These are phyloP conservation scores for Temnothorax ravouxi DNA, from an alignment of 2,888 invertebrate genomes.

Conservation along the genomic window DNA sequence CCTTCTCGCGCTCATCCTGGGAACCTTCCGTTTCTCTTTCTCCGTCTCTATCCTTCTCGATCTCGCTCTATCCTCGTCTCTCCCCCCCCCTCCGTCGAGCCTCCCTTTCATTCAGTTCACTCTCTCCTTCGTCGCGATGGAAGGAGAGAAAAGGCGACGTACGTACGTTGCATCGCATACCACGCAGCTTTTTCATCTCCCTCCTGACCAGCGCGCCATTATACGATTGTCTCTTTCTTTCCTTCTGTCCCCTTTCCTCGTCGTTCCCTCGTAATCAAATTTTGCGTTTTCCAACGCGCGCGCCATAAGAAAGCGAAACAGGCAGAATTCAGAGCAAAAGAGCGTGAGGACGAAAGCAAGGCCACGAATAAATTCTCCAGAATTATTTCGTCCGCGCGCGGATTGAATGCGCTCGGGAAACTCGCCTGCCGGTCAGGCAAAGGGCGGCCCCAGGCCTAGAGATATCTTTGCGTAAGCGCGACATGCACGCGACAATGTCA, in stretches of 20 bases:
- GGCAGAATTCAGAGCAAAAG: constrained; percentile 28
- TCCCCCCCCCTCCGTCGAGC: constrained; percentile 45
- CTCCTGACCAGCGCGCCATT: neutral
- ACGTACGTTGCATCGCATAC: constrained; percentile 76
- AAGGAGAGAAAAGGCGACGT: constrained; percentile 73
- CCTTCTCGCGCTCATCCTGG: constrained; percentile 46
- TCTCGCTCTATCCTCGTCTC: constrained; percentile 21
- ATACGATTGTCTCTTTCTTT: constrained; percentile 12
- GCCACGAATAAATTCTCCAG: constrained; percentile 30
- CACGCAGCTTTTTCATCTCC: constrained; percentile 68
- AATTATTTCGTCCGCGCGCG: constrained; percentile 45
- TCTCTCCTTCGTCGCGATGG: constrained; percentile 78
- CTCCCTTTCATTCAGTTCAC: constrained; percentile 82
- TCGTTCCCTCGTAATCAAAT: constrained; percentile 24
- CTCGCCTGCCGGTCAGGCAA: neutral
- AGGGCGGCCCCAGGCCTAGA: neutral
- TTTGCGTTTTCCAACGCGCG: constrained; percentile 34
- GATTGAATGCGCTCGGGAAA: constrained; percentile 18
- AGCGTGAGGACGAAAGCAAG: constrained; percentile 13
- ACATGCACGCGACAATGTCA: constrained; percentile 82
- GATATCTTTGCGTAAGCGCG: constrained; percentile 57
- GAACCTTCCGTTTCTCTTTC: constrained; percentile 65
- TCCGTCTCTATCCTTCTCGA: constrained; percentile 42
- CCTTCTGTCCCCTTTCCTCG: constrained; percentile 10
- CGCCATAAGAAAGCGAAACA: constrained; percentile 22